These are phyloP conservation scores for Oconnorella tubifera DNA, from an alignment of 2,888 invertebrate species.

Conservation along the genomic window DNA sequence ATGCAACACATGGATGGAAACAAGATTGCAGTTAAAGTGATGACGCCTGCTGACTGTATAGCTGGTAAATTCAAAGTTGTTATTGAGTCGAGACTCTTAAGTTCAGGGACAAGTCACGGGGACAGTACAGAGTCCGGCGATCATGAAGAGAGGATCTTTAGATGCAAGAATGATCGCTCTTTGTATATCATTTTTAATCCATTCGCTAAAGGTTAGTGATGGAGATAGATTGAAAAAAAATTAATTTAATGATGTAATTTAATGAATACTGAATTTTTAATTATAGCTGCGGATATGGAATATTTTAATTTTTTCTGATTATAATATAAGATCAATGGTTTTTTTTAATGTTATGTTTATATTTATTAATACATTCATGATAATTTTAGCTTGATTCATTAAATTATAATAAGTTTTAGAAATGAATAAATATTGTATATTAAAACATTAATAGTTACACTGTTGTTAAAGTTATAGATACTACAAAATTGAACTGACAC, in stretches of 20 bases:
- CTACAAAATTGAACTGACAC: no score
- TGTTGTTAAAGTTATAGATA: no score
- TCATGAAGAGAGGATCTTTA: neutral
- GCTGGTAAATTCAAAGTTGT: conserved; percentile 29
- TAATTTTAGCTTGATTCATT: no score
- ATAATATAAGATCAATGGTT: no score
- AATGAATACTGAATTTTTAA: neutral
- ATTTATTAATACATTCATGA: no score
- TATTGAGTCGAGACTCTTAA: conserved; percentile 17
- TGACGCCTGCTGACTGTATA: conserved; percentile 24
- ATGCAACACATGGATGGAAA: conserved; percentile 10
- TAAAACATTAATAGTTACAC: no score
- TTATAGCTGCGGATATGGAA: no score
- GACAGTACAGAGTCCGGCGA: neutral
- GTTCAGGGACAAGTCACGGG: no score
- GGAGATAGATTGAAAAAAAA: neutral
- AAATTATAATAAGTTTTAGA: no score
- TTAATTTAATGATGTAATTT: neutral
- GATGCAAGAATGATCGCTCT: conserved; percentile 19
- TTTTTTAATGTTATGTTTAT: no score
- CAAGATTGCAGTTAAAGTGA: conserved; percentile 11
- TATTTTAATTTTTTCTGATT: no score
- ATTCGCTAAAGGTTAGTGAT: conserved; percentile 74
- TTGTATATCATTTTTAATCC: conserved; percentile 82
- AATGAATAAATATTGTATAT: no score